Base-by-base conservation (phyloP, 2,888 invertebrate species). In the Sinotaia quadrata region DNA sequence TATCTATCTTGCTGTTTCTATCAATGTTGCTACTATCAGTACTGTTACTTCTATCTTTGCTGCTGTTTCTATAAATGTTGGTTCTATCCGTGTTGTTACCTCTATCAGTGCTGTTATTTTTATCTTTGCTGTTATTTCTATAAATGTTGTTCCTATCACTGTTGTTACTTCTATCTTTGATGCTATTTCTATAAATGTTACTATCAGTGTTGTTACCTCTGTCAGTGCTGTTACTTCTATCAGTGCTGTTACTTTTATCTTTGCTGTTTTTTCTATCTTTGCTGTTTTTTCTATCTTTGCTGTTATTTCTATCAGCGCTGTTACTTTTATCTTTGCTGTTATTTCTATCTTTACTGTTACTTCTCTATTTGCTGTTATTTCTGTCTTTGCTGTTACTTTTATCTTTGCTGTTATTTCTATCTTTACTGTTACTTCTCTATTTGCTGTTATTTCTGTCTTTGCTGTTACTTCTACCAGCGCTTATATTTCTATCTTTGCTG, bases 1-100 rank as follows among this genome's bases (percentile, higher is more conserved):
- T n/a, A n/a, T 66, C 66, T 57, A 54, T 56, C 66, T 66, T 57
- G 34, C 66, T 66, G 56, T 24, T 57, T 66, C 66, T 56, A 36
- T 56, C 57, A 27, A 5, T 37, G 15, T 0, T 24, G 5, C 27
- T 37, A n/a, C 18, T 24, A 44, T 21, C 41, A 41, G 36, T 18
- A 31, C 52, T 66, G 21, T 58, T 21, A n/a, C n/a, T 58, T 2
- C 36, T 15, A 34, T 15, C 36, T 21, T 51, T 8, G n/a, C 21
- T 51, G 18, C 27, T 21, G n/a, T 8, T 51, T 21, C 2, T 15
- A 34, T 15, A 56, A 18, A 41, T 27, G 33, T 7, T 56, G 29
- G 37, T n/a, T 56, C 56, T 56, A 3, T 56, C 56, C 44, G 41
- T 37, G 37, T 52, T 37, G 41, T 34, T 33, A 37, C 27, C 52